Conservation (phyloP, 2,797 vertebrate species). For the Myotis vivesi region DNA sequence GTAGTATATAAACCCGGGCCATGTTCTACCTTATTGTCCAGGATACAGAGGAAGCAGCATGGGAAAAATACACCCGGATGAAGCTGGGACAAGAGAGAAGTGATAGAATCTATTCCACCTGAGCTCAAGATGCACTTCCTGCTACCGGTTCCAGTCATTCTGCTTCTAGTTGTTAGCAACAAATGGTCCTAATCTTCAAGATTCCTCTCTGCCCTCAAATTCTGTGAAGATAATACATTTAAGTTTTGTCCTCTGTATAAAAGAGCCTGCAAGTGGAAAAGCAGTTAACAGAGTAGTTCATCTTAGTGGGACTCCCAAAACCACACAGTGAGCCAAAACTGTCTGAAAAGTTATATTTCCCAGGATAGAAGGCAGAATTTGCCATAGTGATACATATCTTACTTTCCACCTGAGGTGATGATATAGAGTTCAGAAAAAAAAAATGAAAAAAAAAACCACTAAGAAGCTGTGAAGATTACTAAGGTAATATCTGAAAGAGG, state of each 20-base stretch:
- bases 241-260: conserved; percentile 5
- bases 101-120: not conserved
- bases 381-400: not conserved
- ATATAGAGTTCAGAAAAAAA: not conserved
- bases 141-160: not conserved
- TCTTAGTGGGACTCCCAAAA: not conserved
- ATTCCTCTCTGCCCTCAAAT: not conserved
- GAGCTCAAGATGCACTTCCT: not conserved
- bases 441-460: not conserved
- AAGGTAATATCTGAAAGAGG: conserved; percentile 27
- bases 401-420: conserved; percentile 6
- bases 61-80: not conserved
- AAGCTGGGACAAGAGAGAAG: not conserved
- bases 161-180: not conserved
- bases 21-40: not conserved
- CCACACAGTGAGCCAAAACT: not conserved
- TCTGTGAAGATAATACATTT: not conserved
- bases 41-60: not conserved
- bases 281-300: not conserved
- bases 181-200: not conserved
- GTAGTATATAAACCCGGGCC: not conserved
- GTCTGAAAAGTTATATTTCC: not conserved
- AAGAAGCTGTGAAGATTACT: not conserved
- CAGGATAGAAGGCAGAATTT: not conserved
- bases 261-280: not conserved